Evolutionary conservation across 2,888 invertebrate genomes (phyloP), one percentile per base, ranked within the genome.

Genomic region (Lordiphosa fenestrarum): DNA sequence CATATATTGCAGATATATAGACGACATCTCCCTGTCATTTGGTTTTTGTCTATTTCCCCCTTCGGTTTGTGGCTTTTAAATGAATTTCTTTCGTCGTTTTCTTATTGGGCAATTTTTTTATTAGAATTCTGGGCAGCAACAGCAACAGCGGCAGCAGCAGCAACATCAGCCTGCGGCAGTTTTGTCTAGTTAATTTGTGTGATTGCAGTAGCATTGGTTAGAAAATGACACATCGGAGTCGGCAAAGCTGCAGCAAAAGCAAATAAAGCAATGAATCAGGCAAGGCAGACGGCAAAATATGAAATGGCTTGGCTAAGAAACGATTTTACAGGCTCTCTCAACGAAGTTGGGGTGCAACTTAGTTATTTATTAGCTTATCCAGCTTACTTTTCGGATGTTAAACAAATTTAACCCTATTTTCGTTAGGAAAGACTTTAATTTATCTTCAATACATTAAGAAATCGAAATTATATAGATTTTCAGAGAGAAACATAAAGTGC

Each of bases 161-260:
- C 25, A 25, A 6, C 30, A 30, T 3, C 54, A 42, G 64, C 77
- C 81, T 77, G 81, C 73, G 84, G 76, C 82, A 81, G 62, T 73
- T 77, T 81, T 81, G 82, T 81, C 74, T 65, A 73, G 82, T 77
- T 77, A 77, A 77, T 77, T 77, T 77, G 73, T 76, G 81, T 83
- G 84, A 83, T 83, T 77, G 83, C 15, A 21, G 81, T 73, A 75
- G 81, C 78, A 78, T 54, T 69, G 69, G 46, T 40, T 41, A 21
- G 13, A 9, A 41, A 25, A 13, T 12, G 15, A 15, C 5, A 6
- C 3, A 10, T 10, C 2, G 7, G n/a, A 15, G 21, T 12, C 30
- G 10, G 9, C 25, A 39, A 15, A 15, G 15, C 3, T 25, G 12
- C 2, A n/a, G 9, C 19, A 19, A 19, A 1, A n/a, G 15, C 15